phyloP scores from a whole-genome alignment of 2,888 invertebrate species.

The Dryocosmus kuriphilus region DNA sequence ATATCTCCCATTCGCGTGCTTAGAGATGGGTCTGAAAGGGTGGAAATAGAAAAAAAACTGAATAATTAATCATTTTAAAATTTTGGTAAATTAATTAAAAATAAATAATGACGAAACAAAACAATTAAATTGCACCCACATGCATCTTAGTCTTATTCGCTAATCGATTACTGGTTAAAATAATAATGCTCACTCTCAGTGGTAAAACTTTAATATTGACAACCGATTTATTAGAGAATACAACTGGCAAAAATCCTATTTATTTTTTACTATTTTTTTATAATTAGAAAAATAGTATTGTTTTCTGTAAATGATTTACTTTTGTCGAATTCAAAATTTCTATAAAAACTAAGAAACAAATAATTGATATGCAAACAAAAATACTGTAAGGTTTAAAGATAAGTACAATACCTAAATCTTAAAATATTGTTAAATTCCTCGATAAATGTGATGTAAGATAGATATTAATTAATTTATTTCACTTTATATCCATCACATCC shows the following conservation, averaged over 20 bases:
- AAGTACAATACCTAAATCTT: slow-evolving; percentile 22
- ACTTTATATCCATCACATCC: neutral
- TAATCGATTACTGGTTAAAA: slow-evolving; percentile 20
- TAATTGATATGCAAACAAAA: neutral
- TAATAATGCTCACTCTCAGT: slow-evolving; percentile 29
- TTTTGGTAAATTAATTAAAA: slow-evolving; percentile 57
- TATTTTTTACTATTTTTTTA: neutral
- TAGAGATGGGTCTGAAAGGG: slow-evolving; percentile 74
- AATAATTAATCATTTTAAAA: slow-evolving; percentile 54
- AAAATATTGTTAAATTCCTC: neutral
- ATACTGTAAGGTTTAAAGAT: slow-evolving; percentile 18
- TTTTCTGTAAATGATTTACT: neutral
- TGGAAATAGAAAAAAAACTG: slow-evolving; percentile 63
- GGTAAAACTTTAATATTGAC: slow-evolving; percentile 29
- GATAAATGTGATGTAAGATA: neutral
- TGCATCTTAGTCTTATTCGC: neutral
- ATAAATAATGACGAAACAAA: slow-evolving; percentile 51
- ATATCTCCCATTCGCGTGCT: slow-evolving; percentile 52
- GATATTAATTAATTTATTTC: neutral
- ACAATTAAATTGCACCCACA: slow-evolving; percentile 11
- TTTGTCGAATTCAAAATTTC: neutral
- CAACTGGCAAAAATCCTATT: neutral
- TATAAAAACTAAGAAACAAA: slow-evolving; percentile 17
- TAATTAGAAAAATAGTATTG: neutral
- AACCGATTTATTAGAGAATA: slow-evolving; percentile 24